These are phyloP conservation scores for Pyrrhura leucotis DNA, from an alignment of 2,797 vertebrate genomes.

Conservation along the genomic window DNA sequence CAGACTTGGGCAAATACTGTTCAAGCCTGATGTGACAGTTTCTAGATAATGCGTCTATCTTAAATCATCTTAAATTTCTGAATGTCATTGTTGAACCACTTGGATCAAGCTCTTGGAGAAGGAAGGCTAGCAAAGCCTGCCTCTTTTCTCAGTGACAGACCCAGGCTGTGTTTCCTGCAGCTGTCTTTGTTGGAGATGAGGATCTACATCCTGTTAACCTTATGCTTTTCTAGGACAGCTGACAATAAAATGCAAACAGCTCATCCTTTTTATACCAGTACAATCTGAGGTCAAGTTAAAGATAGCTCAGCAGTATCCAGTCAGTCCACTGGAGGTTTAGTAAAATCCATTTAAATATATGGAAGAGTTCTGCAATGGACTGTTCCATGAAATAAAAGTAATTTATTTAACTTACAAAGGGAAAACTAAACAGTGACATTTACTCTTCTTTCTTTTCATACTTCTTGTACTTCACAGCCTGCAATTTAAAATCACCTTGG, in stretches of 20 bases:
- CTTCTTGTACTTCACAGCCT: conserved; percentile 79
- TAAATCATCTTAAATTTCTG: background rate
- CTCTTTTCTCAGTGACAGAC: background rate
- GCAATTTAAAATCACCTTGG: conserved; percentile 81
- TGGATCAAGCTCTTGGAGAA: background rate
- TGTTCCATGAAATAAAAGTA: conserved; percentile 88
- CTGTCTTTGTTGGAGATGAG: background rate
- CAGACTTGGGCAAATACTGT: background rate
- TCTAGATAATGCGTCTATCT: background rate
- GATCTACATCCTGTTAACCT: background rate
- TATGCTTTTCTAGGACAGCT: background rate
- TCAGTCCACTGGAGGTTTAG: background rate
- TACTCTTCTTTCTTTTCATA: conserved; percentile 80
- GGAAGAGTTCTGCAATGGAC: background rate
- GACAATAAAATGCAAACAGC: background rate
- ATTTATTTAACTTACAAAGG: conserved; percentile 95
- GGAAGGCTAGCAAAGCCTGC: background rate
- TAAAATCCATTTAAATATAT: conserved; percentile 1
- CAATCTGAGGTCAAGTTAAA: background rate
- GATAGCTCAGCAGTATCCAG: background rate
- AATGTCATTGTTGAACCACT: background rate
- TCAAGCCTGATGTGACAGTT: background rate
- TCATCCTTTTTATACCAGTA: background rate
- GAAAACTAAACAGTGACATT: conserved; percentile 87
- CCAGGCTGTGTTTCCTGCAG: background rate